phyloP scores from a whole-genome alignment of 1,140 invertebrate genomes.

The Polypedilum pembai region DNA sequence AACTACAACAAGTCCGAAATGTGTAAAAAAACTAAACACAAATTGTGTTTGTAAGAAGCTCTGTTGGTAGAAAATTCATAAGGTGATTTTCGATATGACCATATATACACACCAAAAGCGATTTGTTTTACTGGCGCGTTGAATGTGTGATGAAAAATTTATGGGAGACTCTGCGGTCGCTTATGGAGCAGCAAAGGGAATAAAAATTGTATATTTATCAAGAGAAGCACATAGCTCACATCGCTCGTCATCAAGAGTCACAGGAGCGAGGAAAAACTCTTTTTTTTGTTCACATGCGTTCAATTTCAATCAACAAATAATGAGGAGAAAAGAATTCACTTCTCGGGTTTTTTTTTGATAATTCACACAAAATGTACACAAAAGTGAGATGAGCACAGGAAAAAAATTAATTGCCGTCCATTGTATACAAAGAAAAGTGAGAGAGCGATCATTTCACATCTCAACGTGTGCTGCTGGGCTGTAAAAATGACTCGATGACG shows the following conservation, averaged over 20 bases:
- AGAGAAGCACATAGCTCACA: background rate
- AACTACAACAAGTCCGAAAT: background rate
- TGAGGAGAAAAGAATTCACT: background rate
- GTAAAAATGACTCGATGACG: background rate
- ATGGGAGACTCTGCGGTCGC: constrained; percentile 8
- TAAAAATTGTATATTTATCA: background rate
- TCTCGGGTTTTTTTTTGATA: constrained; percentile 10
- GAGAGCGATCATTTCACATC: no score
- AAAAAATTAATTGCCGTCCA: constrained; percentile 18
- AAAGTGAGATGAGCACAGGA: background rate
- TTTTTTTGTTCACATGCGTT: constrained; percentile 5
- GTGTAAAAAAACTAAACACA: background rate
- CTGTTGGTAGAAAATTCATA: background rate
- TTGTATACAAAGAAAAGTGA: background rate
- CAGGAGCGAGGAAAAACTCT: background rate
- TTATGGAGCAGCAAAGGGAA: background rate
- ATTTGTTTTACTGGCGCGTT: no score
- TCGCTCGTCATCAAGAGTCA: background rate
- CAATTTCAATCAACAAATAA: constrained; percentile 19
- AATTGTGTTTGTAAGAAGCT: background rate
- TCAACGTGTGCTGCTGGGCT: background rate
- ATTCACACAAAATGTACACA: constrained; percentile 1
- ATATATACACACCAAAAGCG: background rate
- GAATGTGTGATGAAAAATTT: constrained; percentile 1
- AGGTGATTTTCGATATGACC: background rate